These are phyloP conservation scores for Tortricodes alternella DNA, from an alignment of 2,888 invertebrate species.

Conservation along the genomic window DNA sequence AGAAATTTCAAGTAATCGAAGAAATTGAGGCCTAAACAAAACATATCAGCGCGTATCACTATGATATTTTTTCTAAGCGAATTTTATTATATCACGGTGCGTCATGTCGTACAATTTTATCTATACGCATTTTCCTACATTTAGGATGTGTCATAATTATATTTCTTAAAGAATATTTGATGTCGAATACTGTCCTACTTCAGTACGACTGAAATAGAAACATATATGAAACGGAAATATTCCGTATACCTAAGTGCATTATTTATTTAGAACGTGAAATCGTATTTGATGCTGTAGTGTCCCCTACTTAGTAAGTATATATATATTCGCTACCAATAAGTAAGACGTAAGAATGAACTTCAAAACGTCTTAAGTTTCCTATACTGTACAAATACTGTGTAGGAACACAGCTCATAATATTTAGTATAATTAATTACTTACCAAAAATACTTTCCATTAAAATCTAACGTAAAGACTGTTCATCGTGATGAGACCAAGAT, in stretches of 20 bases:
- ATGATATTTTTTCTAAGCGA: slow-evolving; percentile 22
- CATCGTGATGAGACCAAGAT: background rate
- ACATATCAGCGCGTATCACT: background rate
- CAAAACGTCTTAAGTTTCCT: background rate
- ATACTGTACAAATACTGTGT: background rate
- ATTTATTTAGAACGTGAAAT: slow-evolving; percentile 18
- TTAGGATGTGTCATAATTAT: background rate
- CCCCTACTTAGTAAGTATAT: background rate
- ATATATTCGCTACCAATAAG: background rate
- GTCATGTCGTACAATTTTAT: background rate
- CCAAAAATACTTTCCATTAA: background rate
- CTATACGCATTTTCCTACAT: background rate
- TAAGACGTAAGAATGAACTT: too few species aligned
- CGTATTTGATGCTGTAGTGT: slow-evolving; percentile 15
- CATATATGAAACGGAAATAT: background rate
- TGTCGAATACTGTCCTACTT: background rate
- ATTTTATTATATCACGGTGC: slow-evolving; percentile 2
- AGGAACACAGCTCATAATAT: background rate
- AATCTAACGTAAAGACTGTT: background rate
- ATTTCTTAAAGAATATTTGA: background rate
- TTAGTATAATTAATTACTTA: background rate
- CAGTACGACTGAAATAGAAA: slow-evolving; percentile 12
- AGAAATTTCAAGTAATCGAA: background rate
- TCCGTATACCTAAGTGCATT: slow-evolving; percentile 25
- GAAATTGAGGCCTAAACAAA: slow-evolving; percentile 8